Evolutionary conservation across 2,113 vertebrate species (phyloP).

Genomic region (Sinocyclocheilus rhinocerous): DNA sequence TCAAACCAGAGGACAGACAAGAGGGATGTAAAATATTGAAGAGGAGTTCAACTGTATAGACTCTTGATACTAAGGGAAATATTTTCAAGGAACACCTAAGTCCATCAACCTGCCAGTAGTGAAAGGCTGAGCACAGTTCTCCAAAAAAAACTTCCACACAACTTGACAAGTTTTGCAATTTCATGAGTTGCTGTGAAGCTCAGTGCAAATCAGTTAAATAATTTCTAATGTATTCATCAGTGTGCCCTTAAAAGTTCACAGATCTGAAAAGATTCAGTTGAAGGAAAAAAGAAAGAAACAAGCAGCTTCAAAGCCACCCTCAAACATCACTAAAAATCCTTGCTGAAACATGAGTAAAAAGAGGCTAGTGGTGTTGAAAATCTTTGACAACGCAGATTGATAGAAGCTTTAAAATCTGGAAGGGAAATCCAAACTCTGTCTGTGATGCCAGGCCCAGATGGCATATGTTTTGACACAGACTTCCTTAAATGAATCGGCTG

Average conservation of each 20-base stretch:
- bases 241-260: neutral
- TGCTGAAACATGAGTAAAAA: neutral
- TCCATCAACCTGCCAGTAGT: slow-evolving; percentile 12
- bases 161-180: slow-evolving; percentile 4
- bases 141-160: neutral
- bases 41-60: slow-evolving; percentile 10
- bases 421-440: neutral
- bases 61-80: slow-evolving; percentile 10
- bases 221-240: slow-evolving; percentile 13
- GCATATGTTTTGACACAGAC: neutral
- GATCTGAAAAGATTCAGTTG: slow-evolving; percentile 26
- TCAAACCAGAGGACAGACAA: neutral
- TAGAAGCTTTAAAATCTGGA: neutral
- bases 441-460: slow-evolving; percentile 2
- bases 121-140: neutral
- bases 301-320: neutral
- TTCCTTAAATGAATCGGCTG: neutral
- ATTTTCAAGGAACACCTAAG: slow-evolving; percentile 8
- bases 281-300: neutral
- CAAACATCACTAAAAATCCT: neutral
- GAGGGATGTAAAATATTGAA: slow-evolving; percentile 25
- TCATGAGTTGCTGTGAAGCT: neutral
- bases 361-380: neutral
- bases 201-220: neutral
- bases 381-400: neutral